Evolutionary conservation across 2,797 vertebrate species (phyloP).

Genomic region (Remorina albescens): DNA sequence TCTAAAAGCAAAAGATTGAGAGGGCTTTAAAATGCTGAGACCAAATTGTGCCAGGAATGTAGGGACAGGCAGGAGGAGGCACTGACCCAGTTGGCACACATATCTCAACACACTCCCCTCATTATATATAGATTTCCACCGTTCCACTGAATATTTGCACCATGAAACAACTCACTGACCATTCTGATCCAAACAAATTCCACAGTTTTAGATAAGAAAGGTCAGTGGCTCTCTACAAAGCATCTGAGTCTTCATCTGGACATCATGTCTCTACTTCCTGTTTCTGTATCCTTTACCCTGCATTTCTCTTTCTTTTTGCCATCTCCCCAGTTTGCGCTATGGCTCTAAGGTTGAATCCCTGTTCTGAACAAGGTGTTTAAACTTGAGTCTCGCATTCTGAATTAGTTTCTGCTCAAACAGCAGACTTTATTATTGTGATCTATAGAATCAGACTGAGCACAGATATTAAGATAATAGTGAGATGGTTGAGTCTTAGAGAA

Average conservation of each 20-base stretch:
- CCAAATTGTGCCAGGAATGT: conserved; percentile 39
- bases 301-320: neutral
- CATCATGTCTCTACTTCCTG: neutral
- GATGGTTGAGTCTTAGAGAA: neutral
- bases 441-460: neutral
- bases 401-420: neutral
- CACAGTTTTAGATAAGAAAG: conserved; percentile 1
- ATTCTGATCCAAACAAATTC: conserved; percentile 16
- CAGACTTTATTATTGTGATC: neutral
- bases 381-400: neutral
- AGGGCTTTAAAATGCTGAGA: neutral
- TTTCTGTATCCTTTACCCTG: neutral
- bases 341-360: neutral
- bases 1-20: neutral
- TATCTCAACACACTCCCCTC: conserved; percentile 42
- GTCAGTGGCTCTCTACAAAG: neutral
- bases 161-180: conserved; percentile 8
- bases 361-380: neutral
- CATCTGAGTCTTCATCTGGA: neutral
- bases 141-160: conserved; percentile 37
- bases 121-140: conserved; percentile 56
- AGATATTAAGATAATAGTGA: conserved; percentile 8
- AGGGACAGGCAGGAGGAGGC: conserved; percentile 26
- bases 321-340: neutral
- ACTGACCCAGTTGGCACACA: conserved; percentile 63